These are phyloP conservation scores for Zaprionus camerounensis DNA, from an alignment of 1,140 invertebrate species.

Conservation along the genomic window DNA sequence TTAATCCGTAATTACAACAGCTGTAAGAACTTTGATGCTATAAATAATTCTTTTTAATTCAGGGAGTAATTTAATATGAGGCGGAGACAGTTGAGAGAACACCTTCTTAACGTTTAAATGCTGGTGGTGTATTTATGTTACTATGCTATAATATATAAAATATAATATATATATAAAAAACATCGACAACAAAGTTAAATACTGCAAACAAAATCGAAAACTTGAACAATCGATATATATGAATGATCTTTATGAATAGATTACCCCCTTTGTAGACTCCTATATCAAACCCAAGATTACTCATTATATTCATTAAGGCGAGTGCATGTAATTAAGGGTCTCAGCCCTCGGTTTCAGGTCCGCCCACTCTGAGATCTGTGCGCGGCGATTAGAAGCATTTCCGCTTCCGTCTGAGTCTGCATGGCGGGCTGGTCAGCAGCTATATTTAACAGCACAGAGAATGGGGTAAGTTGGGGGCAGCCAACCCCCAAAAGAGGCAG, in stretches of 20 bases:
- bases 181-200: background rate
- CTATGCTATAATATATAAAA: too few species aligned
- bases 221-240: background rate
- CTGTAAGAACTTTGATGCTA: too few species aligned
- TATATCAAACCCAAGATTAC: background rate
- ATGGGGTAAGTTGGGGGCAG: background rate
- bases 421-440: slow-evolving; percentile 30
- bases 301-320: slow-evolving; percentile 30
- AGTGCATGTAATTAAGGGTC: slow-evolving; percentile 31
- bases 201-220: background rate
- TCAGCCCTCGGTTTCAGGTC: background rate
- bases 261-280: background rate
- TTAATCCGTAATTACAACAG: too few species aligned
- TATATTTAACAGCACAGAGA: slow-evolving; percentile 68
- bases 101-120: too few species aligned
- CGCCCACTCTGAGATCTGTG: slow-evolving; percentile 57
- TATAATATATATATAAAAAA: too few species aligned
- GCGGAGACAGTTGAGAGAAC: too few species aligned
- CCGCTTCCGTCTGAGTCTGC: slow-evolving; percentile 60
- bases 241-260: background rate
- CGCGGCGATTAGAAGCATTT: slow-evolving; percentile 67
- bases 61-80: too few species aligned
- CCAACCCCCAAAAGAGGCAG: slow-evolving; percentile 23
- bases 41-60: too few species aligned
- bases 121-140: too few species aligned